These are phyloP conservation scores for Takifugu rubripes DNA, from an alignment of 2,797 vertebrate genomes.

Conservation along the genomic window DNA sequence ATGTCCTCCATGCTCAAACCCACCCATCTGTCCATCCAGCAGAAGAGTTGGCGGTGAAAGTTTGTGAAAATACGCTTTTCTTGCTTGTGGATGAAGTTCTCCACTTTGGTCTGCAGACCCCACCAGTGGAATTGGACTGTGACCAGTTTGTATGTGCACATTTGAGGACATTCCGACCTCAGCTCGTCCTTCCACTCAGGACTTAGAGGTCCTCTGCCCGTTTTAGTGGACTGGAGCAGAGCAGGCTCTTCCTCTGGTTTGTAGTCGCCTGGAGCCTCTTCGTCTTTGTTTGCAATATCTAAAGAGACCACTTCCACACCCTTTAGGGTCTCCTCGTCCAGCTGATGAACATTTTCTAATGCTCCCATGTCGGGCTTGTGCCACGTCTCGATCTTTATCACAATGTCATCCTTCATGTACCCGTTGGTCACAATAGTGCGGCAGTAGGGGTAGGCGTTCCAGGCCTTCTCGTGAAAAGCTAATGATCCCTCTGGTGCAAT, in stretches of 20 bases:
- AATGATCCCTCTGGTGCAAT: constrained; percentile 95
- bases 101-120: constrained; percentile 94
- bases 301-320: constrained; percentile 90
- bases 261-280: no score
- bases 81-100: constrained; percentile 98
- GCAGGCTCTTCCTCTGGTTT: no score
- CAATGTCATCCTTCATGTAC: constrained; percentile 99
- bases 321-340: constrained; percentile 92
- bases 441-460: constrained; percentile 97
- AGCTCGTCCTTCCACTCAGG: no score
- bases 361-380: constrained; percentile 95
- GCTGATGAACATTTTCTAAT: constrained; percentile 90
- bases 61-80: constrained; percentile 98
- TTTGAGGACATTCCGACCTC: no score
- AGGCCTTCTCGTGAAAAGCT: constrained; percentile 97
- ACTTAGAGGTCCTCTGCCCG: no score
- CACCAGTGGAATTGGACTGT: constrained; percentile 74
- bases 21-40: constrained; percentile 97
- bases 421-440: constrained; percentile 84
- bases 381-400: constrained; percentile 99
- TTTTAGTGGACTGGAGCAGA: no score
- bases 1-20: constrained; percentile 97
- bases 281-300: constrained; percentile 80
- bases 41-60: constrained; percentile 97
- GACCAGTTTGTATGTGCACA: no score